These are phyloP conservation scores for Arbacia lixula DNA, from an alignment of 53 echinoderm and acorn worm genomes.

Conservation along the genomic window DNA sequence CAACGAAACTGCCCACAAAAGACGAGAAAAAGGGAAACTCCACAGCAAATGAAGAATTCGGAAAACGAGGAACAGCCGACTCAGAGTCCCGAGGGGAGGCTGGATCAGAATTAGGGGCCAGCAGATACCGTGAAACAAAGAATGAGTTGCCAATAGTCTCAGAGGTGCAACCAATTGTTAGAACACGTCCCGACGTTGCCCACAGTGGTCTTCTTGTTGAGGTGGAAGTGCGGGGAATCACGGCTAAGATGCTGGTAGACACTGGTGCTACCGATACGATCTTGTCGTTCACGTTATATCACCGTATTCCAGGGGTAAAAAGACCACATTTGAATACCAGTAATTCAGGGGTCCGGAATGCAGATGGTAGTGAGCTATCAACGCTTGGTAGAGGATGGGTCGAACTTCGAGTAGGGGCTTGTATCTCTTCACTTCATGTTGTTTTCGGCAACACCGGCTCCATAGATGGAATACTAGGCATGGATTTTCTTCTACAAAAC, in stretches of 20 bases:
- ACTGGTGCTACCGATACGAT: constrained; percentile 56
- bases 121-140: background rate
- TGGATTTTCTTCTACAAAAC: constrained; percentile 37
- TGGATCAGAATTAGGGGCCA: background rate
- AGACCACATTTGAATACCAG: constrained; percentile 8
- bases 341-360: constrained; percentile 20
- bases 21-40: background rate
- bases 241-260: constrained; percentile 40
- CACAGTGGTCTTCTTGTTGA: constrained; percentile 47
- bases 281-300: constrained; percentile 38
- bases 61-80: constrained; percentile 56
- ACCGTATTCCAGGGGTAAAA: background rate
- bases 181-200: too few relatives aligned
- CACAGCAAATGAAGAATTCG: constrained; percentile 5
- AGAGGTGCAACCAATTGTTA: too few relatives aligned
- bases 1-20: background rate
- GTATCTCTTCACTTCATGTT: constrained; percentile 3
- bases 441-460: constrained; percentile 51
- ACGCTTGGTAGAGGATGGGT: constrained; percentile 34
- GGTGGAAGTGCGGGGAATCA: constrained; percentile 33
- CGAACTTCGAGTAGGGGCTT: constrained; percentile 12
- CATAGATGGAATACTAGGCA: constrained; percentile 38
- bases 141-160: too few relatives aligned
- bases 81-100: constrained; percentile 49
- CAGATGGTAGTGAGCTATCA: constrained; percentile 34